Evolutionary conservation across 2,797 vertebrate genomes (phyloP).

Genomic region (Galago senegalensis): DNA sequence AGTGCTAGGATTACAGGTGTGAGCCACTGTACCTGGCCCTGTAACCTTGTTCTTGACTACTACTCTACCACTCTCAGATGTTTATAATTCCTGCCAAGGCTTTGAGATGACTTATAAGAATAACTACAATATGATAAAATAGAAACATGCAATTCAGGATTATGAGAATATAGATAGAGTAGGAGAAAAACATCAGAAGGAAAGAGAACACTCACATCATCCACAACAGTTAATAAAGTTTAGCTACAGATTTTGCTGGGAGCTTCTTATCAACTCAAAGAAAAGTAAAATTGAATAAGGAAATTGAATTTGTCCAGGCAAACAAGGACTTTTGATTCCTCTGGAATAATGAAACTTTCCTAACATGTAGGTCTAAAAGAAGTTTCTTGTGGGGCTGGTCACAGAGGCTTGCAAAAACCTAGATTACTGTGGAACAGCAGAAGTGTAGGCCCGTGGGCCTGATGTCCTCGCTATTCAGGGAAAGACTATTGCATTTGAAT

Average conservation of each 20-base stretch:
- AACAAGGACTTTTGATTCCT: conserved; percentile 38
- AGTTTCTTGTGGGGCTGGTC: background rate
- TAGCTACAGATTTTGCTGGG: background rate
- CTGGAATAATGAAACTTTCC: background rate
- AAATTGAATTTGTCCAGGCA: background rate
- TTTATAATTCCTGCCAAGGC: background rate
- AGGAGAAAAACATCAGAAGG: background rate
- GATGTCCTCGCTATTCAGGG: background rate
- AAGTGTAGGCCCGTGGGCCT: background rate
- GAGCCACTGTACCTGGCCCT: too few relatives aligned
- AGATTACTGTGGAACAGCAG: background rate
- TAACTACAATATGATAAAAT: background rate
- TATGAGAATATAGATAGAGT: background rate
- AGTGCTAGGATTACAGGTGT: too few relatives aligned
- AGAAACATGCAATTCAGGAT: background rate
- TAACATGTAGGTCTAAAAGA: background rate
- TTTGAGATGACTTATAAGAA: background rate
- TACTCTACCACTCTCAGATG: background rate
- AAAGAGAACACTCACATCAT: background rate
- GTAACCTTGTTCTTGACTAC: background rate
- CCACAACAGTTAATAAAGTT: background rate
- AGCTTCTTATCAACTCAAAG: background rate
- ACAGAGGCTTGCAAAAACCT: background rate
- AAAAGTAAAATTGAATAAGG: background rate
- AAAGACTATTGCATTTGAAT: background rate